Conservation (phyloP, 2,888 invertebrate genomes). For the Drosophila anomelani region DNA sequence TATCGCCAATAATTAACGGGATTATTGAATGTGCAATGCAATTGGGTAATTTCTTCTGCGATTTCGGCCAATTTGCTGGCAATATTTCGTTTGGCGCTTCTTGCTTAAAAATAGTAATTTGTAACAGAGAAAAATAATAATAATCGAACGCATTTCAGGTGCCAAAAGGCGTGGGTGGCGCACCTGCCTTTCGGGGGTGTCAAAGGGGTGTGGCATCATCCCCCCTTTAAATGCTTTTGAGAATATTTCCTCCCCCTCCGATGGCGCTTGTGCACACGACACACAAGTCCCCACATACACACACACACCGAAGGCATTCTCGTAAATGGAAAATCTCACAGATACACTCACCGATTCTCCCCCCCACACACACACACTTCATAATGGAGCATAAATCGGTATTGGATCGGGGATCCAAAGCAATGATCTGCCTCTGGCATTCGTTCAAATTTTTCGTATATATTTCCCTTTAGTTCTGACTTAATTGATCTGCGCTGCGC, state of each 20-base stretch:
- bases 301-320: conserved; percentile 2
- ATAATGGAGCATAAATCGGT: conserved; percentile 35
- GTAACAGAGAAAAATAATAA: conserved; percentile 12
- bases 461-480: conserved; percentile 25
- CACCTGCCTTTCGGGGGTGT: conserved; percentile 55
- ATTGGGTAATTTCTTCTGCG: conserved; percentile 31
- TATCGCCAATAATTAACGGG: conserved; percentile 61
- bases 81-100: conserved; percentile 38
- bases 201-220: conserved; percentile 31
- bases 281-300: conserved; percentile 64
- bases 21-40: conserved; percentile 67
- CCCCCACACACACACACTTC: conserved; percentile 22
- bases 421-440: conserved; percentile 41
- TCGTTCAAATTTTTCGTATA: conserved; percentile 1
- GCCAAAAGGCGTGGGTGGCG: conserved; percentile 50
- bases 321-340: conserved; percentile 11
- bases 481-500: conserved; percentile 45
- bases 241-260: conserved; percentile 12
- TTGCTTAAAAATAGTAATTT: conserved; percentile 48
- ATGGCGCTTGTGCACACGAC: conserved; percentile 82
- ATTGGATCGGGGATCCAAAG: conserved; percentile 15
- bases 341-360: conserved; percentile 21
- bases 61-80: conserved; percentile 54
- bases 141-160: conserved; percentile 50
- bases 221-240: conserved; percentile 18